Evolutionary conservation across 2,113 vertebrate species (phyloP), one percentile per base, ranked within the genome.

Genomic region (Podocnemis expansa): DNA sequence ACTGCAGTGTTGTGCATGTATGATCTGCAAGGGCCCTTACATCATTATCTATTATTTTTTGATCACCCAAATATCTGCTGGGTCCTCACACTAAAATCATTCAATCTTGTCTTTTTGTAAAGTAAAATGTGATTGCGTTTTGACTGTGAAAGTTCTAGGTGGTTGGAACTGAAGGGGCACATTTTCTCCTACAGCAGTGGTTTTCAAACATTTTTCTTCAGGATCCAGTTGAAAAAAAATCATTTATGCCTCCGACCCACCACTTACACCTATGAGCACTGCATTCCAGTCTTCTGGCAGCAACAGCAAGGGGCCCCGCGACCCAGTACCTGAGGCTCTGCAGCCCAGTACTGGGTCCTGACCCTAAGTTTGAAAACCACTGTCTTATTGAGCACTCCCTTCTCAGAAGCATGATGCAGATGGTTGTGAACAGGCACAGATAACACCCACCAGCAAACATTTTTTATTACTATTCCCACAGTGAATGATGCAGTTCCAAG

Each of bases 361-460:
- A n/a, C n/a, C n/a, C n/a, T n/a, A n/a, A n/a, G n/a, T n/a, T n/a
- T n/a, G n/a, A n/a, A n/a, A n/a, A n/a, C n/a, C n/a, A n/a, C n/a
- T n/a, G n/a, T n/a, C n/a, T 25, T 1, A 0, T 21, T 31, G 43
- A 38, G 17, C 4, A 1, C 22, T 52, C n/a, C 27, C 13, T 14
- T 55, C 56, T 29, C 0, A 0, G 56, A 67, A 9, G 67, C 14
- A 7, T 47, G 29, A 60, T 60, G 56, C 56, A 29, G 13, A 27
- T 31, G 29, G 27, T 11, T 60, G 12, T 60, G 29, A 60, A 60
- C 4, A n/a, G 34, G 29, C 63, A 67, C 38, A 43, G 41, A 41
- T 22, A 45, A 5, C 73, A n/a, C 34, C 12, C 41, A 43, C 73
- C 73, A 27, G 41, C 73, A 41, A 24, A 45, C 14, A 11, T 43